Evolutionary conservation across 1,140 invertebrate species (phyloP).

Genomic region (Riptortus pedestris): DNA sequence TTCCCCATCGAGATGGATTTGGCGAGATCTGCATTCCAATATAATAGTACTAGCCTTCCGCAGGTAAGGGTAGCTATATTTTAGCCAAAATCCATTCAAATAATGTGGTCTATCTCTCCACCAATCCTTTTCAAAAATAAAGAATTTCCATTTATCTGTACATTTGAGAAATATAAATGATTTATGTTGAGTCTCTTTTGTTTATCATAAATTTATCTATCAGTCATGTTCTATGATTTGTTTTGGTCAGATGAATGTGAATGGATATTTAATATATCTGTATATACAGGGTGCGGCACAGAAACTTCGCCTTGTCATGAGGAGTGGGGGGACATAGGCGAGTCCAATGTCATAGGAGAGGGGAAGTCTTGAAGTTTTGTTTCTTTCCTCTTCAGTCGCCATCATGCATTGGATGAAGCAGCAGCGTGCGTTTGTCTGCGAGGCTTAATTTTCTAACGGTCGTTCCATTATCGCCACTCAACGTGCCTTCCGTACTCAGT

Average conservation of each 20-base stretch:
- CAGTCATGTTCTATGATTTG: background rate
- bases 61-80: conserved; percentile 6
- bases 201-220: background rate
- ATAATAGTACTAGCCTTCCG: conserved; percentile 54
- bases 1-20: conserved; percentile 97
- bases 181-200: background rate
- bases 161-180: background rate
- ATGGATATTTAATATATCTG: too few relatives aligned
- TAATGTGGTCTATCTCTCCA: background rate
- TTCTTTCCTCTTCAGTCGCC: too few relatives aligned
- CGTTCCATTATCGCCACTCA: too few relatives aligned
- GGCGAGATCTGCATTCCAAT: conserved; percentile 80
- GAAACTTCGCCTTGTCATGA: too few relatives aligned
- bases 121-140: background rate
- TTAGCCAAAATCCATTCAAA: background rate
- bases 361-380: too few relatives aligned
- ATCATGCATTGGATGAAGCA: too few relatives aligned
- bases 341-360: too few relatives aligned
- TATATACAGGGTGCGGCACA: too few relatives aligned
- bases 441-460: too few relatives aligned
- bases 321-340: too few relatives aligned
- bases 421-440: too few relatives aligned
- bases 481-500: too few relatives aligned
- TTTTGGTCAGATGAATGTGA: background rate
- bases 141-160: background rate